Percentiles rank a stretch among this genome's conserved stretches.
Conservation (phyloP, 2,797 vertebrate genomes). For the Poeciliopsis gracilis region DNA sequence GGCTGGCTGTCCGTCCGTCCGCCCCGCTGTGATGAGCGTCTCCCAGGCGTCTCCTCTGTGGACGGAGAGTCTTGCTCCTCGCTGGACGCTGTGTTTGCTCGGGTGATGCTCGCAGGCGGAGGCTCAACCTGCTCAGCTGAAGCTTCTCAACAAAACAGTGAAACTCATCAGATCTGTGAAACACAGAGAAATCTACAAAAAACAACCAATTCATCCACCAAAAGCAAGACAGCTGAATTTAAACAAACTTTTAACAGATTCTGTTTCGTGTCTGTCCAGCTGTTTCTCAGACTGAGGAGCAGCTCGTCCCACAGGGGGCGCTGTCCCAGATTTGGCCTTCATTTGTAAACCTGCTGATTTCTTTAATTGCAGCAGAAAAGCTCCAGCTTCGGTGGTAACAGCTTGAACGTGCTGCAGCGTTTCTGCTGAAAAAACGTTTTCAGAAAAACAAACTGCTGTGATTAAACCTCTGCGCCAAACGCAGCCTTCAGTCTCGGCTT, state of each 20-base stretch:
- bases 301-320: slow-evolving; percentile 57
- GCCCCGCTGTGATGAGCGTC: not conserved
- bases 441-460: not conserved
- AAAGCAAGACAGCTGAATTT: not conserved
- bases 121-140: slow-evolving; percentile 58
- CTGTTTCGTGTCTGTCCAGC: slow-evolving; percentile 1
- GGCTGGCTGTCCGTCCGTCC: not conserved
- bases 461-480: not conserved
- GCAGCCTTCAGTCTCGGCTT: slow-evolving; percentile 5
- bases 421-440: too few species aligned
- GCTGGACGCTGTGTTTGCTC: slow-evolving; percentile 84
- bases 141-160: slow-evolving; percentile 43
- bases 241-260: not conserved
- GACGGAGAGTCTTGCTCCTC: slow-evolving; percentile 67
- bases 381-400: slow-evolving; percentile 27
- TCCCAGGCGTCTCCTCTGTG: not conserved
- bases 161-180: slow-evolving; percentile 27
- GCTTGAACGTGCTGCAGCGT: slow-evolving; percentile 32
- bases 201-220: slow-evolving; percentile 34
- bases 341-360: slow-evolving; percentile 64
- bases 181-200: not conserved
- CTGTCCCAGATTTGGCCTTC: slow-evolving; percentile 71
- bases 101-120: slow-evolving; percentile 74
- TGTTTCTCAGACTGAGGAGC: slow-evolving; percentile 43
- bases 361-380: slow-evolving; percentile 42